Evolutionary conservation across 2,797 vertebrate genomes (phyloP), one percentile per base, ranked within the genome.

Genomic region (Erethizon dorsatum): DNA sequence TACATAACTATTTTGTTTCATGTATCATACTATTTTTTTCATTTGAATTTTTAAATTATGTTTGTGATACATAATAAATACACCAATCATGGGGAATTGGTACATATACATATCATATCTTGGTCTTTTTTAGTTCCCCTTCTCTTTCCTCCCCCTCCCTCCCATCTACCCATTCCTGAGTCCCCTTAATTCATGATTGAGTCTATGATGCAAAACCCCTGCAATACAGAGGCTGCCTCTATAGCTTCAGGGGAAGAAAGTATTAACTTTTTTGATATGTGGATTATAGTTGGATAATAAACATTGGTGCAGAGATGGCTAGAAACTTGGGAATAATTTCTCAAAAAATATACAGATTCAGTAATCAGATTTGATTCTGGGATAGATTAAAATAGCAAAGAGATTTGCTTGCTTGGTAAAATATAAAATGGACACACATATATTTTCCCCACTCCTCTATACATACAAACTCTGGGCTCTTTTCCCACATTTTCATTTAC

Each of bases 371-470:
- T 84, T 83, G 15, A 61, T 73, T 7, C 37, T 52, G 26, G 63
- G 73, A 57, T 37, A 73, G 56, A 94, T 75, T 45, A 93, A 94
- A 92, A 61, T 10, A 91, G 6, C 11, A 15, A 59, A 87, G 52
- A 69, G 37, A 45, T 61, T 92, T 65, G 13, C 37, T 65, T 95
- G 84, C 56, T 86, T 94, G 57, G 26, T 45, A 89, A 93, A 93
- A 83, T 86, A 61, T 31, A 94, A 84, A 82, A 73, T 17, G 71
- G 41, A 15, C 20, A 82, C 6, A 31, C 8, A 86, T 28, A 31
- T 65, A 9, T 80, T 88, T 83, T 4, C 52, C 17, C 33, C 41
- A 61, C 80, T 65, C 45, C 90, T 89, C 7, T 96, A 89, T 61
- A 2, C 71, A 28, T 59, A 41, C 52, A 61, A 56, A 33, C 28